phyloP scores from a whole-genome alignment of 2,797 vertebrate genomes.

The Chelon auratus region DNA sequence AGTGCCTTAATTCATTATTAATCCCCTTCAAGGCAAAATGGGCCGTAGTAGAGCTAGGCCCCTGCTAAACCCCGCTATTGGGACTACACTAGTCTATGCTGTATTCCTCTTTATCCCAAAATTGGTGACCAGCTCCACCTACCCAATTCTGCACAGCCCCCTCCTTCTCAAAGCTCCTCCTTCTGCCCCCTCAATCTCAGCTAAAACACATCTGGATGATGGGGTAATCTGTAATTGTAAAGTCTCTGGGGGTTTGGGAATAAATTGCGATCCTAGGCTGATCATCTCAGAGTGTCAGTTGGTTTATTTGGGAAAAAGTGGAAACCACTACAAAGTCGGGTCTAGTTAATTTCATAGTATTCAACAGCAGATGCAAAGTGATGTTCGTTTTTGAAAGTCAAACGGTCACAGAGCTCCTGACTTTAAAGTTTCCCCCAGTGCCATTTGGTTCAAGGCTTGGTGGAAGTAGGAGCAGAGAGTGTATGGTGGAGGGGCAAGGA shows the following conservation, averaged over 20 bases:
- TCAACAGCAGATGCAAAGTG: conserved; percentile 22
- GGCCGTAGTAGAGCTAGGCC: conserved; percentile 62
- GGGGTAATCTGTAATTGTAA: conserved; percentile 66
- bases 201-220: conserved; percentile 71
- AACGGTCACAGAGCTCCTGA: conserved; percentile 47
- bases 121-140: conserved; percentile 56
- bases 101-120: conserved; percentile 45
- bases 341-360: conserved; percentile 23
- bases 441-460: conserved; percentile 59
- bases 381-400: conserved; percentile 28
- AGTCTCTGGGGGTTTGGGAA: conserved; percentile 22
- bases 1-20: conserved; percentile 87
- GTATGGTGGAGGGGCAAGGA: conserved; percentile 23
- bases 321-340: conserved; percentile 10
- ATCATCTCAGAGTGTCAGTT: conserved; percentile 39
- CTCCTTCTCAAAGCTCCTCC: conserved; percentile 53
- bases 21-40: conserved; percentile 84
- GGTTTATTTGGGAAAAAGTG: conserved; percentile 21
- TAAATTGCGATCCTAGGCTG: conserved; percentile 34
- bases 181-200: conserved; percentile 56
- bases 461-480: conserved; percentile 6
- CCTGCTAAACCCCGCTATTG: conserved; percentile 76
- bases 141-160: conserved; percentile 25
- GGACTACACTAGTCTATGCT: conserved; percentile 57
- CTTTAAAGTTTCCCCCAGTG: conserved; percentile 67